Evolutionary conservation across 2,113 vertebrate species (phyloP), one percentile per base, ranked within the genome.

Genomic region (Apeltes quadracus): DNA sequence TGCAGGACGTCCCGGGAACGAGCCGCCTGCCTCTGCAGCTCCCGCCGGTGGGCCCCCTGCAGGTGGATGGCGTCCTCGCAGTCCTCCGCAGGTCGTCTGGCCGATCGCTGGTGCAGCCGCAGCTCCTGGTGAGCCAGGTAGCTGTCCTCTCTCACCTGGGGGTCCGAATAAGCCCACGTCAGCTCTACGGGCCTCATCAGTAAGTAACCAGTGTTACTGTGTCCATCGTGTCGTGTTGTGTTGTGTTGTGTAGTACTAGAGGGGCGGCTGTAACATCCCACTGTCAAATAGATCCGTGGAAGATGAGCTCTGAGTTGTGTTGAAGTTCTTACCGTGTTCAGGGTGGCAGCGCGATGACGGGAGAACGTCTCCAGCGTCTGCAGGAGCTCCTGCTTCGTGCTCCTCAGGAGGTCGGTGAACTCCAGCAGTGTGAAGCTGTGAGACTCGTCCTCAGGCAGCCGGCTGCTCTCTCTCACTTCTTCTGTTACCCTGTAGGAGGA

Each of bases 111-210:
- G 51, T 87, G 84, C 51, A 78, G 65, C 61, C 93, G 93, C 29
- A 95, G 80, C 46, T 92, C 87, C 36, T 90, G 86, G 4, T 90
- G 87, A 69, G 85, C 88, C 34, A 64, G 73, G 64, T 93, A 94
- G 8, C 91, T 93, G 66, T 93, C 88, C 6, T 93, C 82, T 0
- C 87, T 93, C n/a, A 95, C 87, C 95, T 97, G 85, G 39, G 39
- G 54, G 3, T 44, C 34, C 29, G 57, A 0, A 61, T 1, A n/a
- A 36, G 18, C 15, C 10, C 4, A 57, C 10, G 23, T 10, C 9
- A 36, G 41, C 4, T 22, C n/a, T 34, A 50, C 7, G 27, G 22
- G 25, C 15, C 38, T 20, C 18, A 38, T 5, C 29, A 32, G n/a
- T 10, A 34, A 34, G 32, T 34, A 34, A 34, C 32, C 32, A n/a